phyloP scores from a whole-genome alignment of 2,797 vertebrate species.

The Chromobotia macracanthus region DNA sequence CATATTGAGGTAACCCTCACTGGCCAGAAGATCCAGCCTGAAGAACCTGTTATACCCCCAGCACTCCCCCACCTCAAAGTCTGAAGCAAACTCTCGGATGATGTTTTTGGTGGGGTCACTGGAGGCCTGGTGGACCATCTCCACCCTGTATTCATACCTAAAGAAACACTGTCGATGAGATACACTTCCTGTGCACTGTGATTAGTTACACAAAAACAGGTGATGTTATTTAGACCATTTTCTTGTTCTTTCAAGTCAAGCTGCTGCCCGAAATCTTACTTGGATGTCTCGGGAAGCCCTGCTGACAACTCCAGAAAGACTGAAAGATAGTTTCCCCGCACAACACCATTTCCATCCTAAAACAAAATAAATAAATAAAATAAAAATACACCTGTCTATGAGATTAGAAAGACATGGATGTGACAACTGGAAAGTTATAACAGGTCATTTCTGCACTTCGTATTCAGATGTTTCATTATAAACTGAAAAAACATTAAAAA shows the following conservation, averaged over 20 bases:
- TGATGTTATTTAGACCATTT: neutral
- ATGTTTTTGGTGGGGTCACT: constrained; percentile 97
- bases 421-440: too few relatives aligned
- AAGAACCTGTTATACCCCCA: constrained; percentile 99
- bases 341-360: constrained; percentile 96
- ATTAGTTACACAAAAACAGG: neutral
- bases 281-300: constrained; percentile 96
- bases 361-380: too few relatives aligned
- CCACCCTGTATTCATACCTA: constrained; percentile 97
- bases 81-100: constrained; percentile 96
- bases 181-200: neutral
- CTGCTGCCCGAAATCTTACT: constrained; percentile 76
- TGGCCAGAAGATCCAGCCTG: constrained; percentile 93
- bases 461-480: neutral
- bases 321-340: constrained; percentile 95
- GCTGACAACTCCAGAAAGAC: constrained; percentile 97
- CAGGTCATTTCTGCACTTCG: neutral
- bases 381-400: neutral
- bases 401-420: neutral
- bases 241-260: too few relatives aligned
- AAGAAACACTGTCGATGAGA: neutral
- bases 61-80: constrained; percentile 97
- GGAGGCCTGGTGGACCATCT: constrained; percentile 98
- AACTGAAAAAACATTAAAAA: too few relatives aligned
- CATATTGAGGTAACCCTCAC: constrained; percentile 95